Evolutionary conservation across 2,888 invertebrate genomes (phyloP), one percentile per base, ranked within the genome.

Genomic region (Electrophaes corylata): DNA sequence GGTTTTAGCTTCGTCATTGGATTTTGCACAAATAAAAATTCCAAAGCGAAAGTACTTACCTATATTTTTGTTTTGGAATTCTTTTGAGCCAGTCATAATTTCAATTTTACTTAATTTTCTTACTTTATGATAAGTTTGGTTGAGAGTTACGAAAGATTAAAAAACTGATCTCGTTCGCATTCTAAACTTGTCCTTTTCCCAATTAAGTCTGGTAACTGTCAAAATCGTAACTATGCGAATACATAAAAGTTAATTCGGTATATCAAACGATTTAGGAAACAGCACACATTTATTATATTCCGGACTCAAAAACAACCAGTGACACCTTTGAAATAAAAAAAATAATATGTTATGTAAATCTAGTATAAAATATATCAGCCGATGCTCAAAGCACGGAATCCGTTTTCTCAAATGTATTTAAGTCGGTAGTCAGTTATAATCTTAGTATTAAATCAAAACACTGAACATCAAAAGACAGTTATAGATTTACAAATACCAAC

Each of bases 401-500:
- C 48, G 53, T 57, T 60, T 57, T 60, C 54, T 51, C 59, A 60
- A n/a, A 59, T 60, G 61, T 41, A 49, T 55, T 60, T 63, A 31
- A 49, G 49, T 49, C 31, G 3, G 49, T 31, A 70, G 68, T 68
- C 69, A 56, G 72, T 60, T 66, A 70, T 69, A 74, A 78, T 84
- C 77, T 79, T 69, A 73, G 69, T 74, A 72, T 81, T 71, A 67
- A 65, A 79, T 72, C 65, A 71, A 68, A 71, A 73, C 62, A 70
- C 63, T 70, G 59, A 71, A 75, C 74, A 76, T 83, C 83, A 86
- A 85, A 86, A 76, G 68, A 64, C 69, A 71, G 63, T 67, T 69
- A 69, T 67, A 72, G 69, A 75, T 79, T 78, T 78, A 65, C 60
- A 63, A 81, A 78, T 78, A 79, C 68, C 59, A 72, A 69, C 72